phyloP scores from a whole-genome alignment of 2,888 invertebrate species.

The Allolobophora icterica region DNA sequence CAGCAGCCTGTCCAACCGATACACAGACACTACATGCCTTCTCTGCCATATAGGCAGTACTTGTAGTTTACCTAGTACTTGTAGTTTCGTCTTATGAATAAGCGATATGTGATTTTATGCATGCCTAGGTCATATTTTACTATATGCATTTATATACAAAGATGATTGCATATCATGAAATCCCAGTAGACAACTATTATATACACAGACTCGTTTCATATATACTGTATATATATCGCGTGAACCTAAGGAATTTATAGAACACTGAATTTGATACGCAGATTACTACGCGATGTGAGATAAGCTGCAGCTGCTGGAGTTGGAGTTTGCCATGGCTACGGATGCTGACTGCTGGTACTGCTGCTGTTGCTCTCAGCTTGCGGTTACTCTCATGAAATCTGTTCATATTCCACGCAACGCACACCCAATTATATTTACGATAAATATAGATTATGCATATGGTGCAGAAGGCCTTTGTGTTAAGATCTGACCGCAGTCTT shows the following conservation, averaged over 20 bases:
- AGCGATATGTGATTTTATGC: too few species aligned
- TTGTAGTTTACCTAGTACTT: too few species aligned
- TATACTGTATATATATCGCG: background rate
- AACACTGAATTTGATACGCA: background rate
- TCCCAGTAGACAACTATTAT: background rate
- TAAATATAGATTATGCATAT: background rate
- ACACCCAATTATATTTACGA: background rate
- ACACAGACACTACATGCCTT: too few species aligned
- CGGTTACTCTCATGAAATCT: constrained; percentile 10
- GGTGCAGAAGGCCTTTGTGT: background rate
- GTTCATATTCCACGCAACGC: constrained; percentile 10
- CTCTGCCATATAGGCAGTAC: too few species aligned
- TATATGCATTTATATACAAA: background rate
- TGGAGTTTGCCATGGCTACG: background rate
- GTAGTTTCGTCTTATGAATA: too few species aligned
- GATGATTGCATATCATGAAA: constrained; percentile 17
- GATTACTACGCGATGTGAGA: background rate
- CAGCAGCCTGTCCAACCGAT: too few species aligned
- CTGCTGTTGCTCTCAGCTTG: too few species aligned
- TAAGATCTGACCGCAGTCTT: background rate
- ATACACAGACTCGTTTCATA: background rate
- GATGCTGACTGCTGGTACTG: background rate
- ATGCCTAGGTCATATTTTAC: too few species aligned
- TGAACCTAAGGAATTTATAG: background rate
- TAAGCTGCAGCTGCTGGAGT: background rate